Conservation (phyloP, 2,797 vertebrate genomes). For the Peromyscus melanophrys region DNA sequence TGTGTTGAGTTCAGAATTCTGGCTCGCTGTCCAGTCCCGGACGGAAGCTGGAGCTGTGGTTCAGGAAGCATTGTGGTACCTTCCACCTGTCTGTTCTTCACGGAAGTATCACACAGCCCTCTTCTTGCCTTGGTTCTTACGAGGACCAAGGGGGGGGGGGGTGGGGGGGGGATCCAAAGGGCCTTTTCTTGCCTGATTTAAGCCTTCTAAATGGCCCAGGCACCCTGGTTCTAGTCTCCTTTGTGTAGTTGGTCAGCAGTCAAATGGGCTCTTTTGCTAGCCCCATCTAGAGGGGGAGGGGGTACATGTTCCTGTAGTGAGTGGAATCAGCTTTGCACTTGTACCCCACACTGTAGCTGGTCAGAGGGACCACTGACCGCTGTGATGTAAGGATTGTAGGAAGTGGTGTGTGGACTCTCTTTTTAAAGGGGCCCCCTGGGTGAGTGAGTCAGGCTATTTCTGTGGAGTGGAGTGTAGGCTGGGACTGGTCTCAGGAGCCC, state of each 20-base stretch:
- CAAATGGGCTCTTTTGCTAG: neutral
- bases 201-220: neutral
- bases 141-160: no score
- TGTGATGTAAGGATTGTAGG: no score
- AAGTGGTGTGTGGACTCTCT: neutral
- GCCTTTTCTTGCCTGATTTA: neutral
- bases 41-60: neutral
- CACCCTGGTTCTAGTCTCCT: neutral
- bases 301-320: neutral
- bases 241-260: neutral
- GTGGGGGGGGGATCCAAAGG: neutral
- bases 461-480: neutral
- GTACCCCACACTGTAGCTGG: neutral
- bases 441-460: neutral
- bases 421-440: neutral
- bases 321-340: neutral
- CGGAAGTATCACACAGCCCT: neutral
- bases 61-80: neutral
- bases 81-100: neutral
- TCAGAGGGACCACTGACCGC: neutral
- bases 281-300: neutral
- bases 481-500: neutral
- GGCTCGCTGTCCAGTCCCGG: neutral
- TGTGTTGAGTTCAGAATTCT: neutral
- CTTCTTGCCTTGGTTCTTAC: neutral